These are phyloP conservation scores for Glossophaga mutica DNA, from an alignment of 2,797 vertebrate genomes.

Conservation along the genomic window DNA sequence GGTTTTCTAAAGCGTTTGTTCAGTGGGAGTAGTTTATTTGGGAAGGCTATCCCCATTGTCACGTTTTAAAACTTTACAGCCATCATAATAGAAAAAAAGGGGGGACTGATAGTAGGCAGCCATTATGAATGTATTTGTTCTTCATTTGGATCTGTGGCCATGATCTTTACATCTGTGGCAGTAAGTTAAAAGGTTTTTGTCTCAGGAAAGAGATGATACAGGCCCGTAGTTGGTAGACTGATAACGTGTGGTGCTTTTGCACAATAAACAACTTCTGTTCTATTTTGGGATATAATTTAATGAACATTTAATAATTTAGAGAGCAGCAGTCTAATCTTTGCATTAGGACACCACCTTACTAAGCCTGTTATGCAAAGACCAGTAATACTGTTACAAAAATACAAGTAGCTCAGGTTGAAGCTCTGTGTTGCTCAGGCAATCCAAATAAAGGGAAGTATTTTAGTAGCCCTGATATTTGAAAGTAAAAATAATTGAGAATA, in stretches of 20 bases:
- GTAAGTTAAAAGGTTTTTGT: slow-evolving; percentile 10
- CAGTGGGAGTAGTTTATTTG: slow-evolving; percentile 6
- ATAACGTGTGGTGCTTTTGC: slow-evolving; percentile 19
- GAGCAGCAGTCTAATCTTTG: slow-evolving; percentile 13
- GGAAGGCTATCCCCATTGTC: slow-evolving; percentile 22
- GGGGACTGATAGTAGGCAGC: neutral
- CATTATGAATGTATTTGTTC: neutral
- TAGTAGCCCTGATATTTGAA: slow-evolving; percentile 64
- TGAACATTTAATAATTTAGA: slow-evolving; percentile 35
- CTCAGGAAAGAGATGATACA: neutral
- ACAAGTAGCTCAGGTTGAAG: slow-evolving; percentile 33
- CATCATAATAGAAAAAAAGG: neutral
- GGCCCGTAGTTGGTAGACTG: slow-evolving; percentile 39
- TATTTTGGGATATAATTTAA: slow-evolving; percentile 56
- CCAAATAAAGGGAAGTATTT: slow-evolving; percentile 59
- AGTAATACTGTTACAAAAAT: slow-evolving; percentile 10
- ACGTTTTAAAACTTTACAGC: neutral
- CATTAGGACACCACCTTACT: neutral
- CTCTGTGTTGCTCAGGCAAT: slow-evolving; percentile 45
- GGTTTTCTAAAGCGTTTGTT: slow-evolving; percentile 16
- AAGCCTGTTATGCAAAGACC: slow-evolving; percentile 29
- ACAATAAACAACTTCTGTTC: neutral
- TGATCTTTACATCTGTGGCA: neutral
- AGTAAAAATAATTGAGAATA: slow-evolving; percentile 51
- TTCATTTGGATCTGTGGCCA: neutral